A percentile compares a stretch with the other conserved stretches of the same genome.
phyloP scores from a whole-genome alignment of 1,140 invertebrate species.

The Sminthurinus signatus region DNA sequence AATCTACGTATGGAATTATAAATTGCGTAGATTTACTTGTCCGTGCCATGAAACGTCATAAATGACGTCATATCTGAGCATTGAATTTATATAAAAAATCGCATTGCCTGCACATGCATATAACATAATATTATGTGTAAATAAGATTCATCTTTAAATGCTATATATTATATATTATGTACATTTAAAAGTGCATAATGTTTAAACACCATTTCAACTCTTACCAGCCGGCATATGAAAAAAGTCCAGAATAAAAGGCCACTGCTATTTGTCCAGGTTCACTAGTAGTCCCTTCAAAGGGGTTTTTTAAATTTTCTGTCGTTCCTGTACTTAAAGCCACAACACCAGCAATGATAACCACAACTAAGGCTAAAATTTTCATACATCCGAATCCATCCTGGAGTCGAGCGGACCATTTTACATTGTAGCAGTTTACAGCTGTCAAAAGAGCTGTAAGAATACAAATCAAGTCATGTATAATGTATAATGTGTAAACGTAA shows the following conservation, averaged over 20 bases:
- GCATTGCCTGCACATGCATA: no score
- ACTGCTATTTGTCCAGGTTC: constrained; percentile 52
- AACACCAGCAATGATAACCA: constrained; percentile 81
- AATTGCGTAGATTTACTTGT: no score
- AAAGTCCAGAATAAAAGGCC: constrained; percentile 62
- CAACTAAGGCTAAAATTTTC: constrained; percentile 80
- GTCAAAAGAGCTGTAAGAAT: constrained; percentile 75
- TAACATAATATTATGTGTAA: no score
- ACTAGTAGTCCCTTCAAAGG: constrained; percentile 53
- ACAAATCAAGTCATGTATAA: no score
- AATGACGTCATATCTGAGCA: no score
- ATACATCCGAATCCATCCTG: constrained; percentile 90
- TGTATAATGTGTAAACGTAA: no score
- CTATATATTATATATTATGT: no score
- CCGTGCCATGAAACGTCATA: no score
- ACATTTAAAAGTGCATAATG: constrained; percentile 8
- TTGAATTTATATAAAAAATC: no score
- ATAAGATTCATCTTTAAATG: no score
- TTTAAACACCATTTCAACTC: no score
- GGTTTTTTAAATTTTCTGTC: constrained; percentile 50
- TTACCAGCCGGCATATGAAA: constrained; percentile 61
- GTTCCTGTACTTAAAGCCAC: constrained; percentile 50
- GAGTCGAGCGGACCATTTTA: constrained; percentile 87
- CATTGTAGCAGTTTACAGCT: constrained; percentile 90
- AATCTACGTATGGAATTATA: no score